Conservation (phyloP, 2,797 vertebrate species). For the Hemibagrus guttatus region DNA sequence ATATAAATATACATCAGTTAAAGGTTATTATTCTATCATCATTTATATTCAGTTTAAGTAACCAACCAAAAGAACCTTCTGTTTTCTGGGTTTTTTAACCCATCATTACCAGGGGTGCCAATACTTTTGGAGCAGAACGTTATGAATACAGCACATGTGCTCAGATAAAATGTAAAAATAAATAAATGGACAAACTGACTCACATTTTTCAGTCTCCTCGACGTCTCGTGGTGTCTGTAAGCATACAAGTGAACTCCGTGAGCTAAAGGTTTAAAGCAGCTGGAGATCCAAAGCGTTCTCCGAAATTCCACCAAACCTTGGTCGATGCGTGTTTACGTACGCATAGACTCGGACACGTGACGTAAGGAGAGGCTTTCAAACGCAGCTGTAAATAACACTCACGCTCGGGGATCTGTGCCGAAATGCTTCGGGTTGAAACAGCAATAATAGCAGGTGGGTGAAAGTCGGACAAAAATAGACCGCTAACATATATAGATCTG, state of each 20-base stretch:
- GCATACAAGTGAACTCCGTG: conserved; percentile 2
- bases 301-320: background rate
- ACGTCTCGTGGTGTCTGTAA: conserved; percentile 84
- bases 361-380: background rate
- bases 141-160: background rate
- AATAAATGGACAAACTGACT: conserved; percentile 55
- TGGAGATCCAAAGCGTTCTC: background rate
- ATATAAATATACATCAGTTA: no score
- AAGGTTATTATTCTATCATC: no score
- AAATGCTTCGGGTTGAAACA: background rate
- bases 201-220: conserved; percentile 81
- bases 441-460: conserved; percentile 28
- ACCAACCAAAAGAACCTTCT: no score
- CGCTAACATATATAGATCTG: conserved; percentile 21
- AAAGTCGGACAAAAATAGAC: conserved; percentile 53
- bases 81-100: no score
- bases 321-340: background rate
- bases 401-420: background rate
- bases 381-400: background rate
- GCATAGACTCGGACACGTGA: background rate
- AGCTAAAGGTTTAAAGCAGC: background rate
- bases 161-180: no score
- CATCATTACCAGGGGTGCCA: background rate
- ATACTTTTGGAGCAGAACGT: background rate
- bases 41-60: no score